Evolutionary conservation across 2,888 invertebrate species (phyloP).

Genomic region (Nephrotoma appendiculata): DNA sequence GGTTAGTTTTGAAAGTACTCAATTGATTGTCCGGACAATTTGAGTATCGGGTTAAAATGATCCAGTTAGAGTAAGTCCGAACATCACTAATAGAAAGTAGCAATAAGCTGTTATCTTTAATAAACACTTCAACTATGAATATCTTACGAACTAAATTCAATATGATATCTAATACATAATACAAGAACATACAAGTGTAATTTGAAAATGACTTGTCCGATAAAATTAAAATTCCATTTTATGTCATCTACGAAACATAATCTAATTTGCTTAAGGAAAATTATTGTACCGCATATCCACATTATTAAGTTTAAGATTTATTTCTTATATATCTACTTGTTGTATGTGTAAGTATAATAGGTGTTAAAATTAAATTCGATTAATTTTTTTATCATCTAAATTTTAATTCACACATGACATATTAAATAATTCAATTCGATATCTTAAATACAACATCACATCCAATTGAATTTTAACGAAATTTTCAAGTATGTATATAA

Average conservation of each 20-base stretch:
- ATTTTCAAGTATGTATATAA: neutral
- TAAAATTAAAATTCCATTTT: neutral
- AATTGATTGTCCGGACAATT: too few species aligned
- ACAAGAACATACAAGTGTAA: neutral
- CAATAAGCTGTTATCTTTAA: neutral
- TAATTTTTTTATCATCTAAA: neutral
- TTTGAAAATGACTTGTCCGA: neutral
- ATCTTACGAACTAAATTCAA: neutral
- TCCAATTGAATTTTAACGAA: neutral
- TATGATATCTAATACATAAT: neutral
- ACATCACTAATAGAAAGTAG: too few species aligned
- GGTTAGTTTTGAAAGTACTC: too few species aligned
- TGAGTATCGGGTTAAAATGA: too few species aligned
- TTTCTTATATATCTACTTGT: neutral
- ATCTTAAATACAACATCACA: neutral
- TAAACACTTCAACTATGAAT: neutral
- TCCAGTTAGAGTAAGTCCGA: too few species aligned
- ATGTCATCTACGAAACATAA: neutral
- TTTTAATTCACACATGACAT: neutral
- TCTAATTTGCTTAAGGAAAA: neutral
- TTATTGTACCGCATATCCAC: neutral
- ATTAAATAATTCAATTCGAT: neutral
- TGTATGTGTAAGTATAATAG: neutral
- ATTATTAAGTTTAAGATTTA: too few species aligned
- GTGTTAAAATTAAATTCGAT: neutral